Conservation (phyloP, 64 coral and sea anemone species). For the Hydrozoanthus tunicans region DNA sequence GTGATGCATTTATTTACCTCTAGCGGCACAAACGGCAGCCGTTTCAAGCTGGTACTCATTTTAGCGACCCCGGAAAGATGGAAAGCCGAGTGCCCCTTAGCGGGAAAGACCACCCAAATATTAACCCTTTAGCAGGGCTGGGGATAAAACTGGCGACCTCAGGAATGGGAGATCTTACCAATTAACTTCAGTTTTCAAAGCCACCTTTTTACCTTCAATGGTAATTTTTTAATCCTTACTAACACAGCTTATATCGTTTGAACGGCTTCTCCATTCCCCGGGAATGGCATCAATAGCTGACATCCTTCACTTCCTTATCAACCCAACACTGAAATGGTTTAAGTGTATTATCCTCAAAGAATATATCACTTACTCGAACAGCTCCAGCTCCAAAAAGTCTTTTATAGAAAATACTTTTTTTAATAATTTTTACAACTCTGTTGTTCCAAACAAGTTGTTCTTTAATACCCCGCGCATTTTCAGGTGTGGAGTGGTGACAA, state of each 20-base stretch:
- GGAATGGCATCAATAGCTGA: conserved; percentile 43
- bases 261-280: conserved; percentile 28
- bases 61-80: too few relatives aligned
- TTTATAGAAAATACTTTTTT: conserved; percentile 20
- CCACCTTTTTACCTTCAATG: conserved; percentile 27
- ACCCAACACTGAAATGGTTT: conserved; percentile 18
- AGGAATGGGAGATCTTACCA: too few relatives aligned
- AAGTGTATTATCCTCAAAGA: conserved; percentile 23
- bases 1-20: too few relatives aligned
- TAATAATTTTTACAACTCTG: background rate
- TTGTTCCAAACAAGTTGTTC: background rate
- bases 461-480: background rate
- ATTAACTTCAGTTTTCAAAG: conserved; percentile 14
- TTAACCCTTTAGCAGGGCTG: too few relatives aligned
- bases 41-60: too few relatives aligned
- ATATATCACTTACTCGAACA: background rate
- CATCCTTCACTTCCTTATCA: conserved; percentile 25
- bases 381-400: background rate
- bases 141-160: too few relatives aligned
- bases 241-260: background rate
- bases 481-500: background rate
- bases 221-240: conserved; percentile 32
- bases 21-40: too few relatives aligned
- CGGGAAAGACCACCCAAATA: too few relatives aligned
- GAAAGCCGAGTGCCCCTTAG: too few relatives aligned